Percentiles rank a stretch among this genome's conserved stretches.
These are phyloP conservation scores for Ichneumoninae sp. DNA, from an alignment of 2,888 invertebrate species.

Conservation along the genomic window DNA sequence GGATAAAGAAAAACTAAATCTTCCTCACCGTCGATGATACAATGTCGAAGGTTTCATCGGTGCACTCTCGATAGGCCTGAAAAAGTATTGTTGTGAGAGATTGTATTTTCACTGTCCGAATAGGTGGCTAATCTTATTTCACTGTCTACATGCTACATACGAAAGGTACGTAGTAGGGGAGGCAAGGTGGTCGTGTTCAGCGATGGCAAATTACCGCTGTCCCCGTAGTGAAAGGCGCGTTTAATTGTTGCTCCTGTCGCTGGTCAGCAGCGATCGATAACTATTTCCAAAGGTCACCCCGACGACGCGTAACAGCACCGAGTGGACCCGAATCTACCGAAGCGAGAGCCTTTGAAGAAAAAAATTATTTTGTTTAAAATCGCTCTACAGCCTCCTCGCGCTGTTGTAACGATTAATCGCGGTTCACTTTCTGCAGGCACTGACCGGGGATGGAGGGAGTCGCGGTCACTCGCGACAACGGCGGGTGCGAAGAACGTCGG, in stretches of 20 bases:
- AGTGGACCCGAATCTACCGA: neutral
- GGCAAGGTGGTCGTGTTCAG: neutral
- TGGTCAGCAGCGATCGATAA: constrained; percentile 53
- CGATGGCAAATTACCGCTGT: neutral
- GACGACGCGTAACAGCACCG: neutral
- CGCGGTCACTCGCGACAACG: constrained; percentile 21
- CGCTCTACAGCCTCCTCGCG: neutral
- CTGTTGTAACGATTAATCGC: neutral
- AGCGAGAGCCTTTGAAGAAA: neutral
- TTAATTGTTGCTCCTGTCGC: constrained; percentile 22
- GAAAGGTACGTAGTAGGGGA: neutral
- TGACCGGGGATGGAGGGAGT: constrained; percentile 14
- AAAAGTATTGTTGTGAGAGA: neutral
- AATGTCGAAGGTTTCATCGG: neutral
- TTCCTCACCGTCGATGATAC: neutral
- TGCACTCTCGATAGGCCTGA: neutral
- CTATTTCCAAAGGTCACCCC: constrained; percentile 54
- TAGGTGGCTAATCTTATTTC: neutral
- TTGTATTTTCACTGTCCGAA: neutral
- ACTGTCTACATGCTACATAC: neutral
- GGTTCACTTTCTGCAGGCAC: constrained; percentile 3
- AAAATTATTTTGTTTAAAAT: neutral
- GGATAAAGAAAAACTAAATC: neutral
- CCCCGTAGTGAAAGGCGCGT: neutral
- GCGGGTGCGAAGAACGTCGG: constrained; percentile 73